These are phyloP conservation scores for Trachelus troglodyta DNA, from an alignment of 2,888 invertebrate species.

Conservation along the genomic window DNA sequence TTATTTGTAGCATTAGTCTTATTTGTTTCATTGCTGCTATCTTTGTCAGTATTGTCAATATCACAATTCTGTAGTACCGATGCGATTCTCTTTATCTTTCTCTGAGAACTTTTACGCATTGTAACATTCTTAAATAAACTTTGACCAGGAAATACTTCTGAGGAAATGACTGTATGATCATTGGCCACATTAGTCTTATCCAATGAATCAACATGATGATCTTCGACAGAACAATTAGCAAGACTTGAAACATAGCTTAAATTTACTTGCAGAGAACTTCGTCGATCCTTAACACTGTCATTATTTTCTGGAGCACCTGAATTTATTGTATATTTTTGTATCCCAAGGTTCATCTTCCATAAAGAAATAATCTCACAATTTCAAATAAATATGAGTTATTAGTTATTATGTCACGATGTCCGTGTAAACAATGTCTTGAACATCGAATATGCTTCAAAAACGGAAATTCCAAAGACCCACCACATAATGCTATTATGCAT, in stretches of 20 bases:
- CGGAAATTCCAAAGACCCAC: background rate
- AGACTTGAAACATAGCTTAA: conserved; percentile 46
- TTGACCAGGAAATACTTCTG: background rate
- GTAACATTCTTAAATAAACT: background rate
- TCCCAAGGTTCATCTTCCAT: background rate
- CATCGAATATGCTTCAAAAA: background rate
- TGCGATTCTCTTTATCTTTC: background rate
- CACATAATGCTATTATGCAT: background rate
- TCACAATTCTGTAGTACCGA: background rate
- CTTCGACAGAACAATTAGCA: conserved; percentile 33
- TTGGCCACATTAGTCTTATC: conserved; percentile 18
- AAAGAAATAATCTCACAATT: too few relatives aligned
- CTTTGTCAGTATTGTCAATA: background rate
- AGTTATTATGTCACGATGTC: background rate
- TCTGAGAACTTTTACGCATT: background rate
- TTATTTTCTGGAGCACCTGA: background rate
- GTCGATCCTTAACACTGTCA: conserved; percentile 22
- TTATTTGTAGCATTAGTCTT: conserved; percentile 1
- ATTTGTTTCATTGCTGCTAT: background rate
- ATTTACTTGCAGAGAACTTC: conserved; percentile 53
- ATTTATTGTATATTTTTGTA: background rate
- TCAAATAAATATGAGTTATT: background rate
- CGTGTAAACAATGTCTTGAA: background rate
- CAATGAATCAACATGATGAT: conserved; percentile 31
- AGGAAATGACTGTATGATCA: conserved; percentile 4